Conservation (phyloP, 2,797 vertebrate species). For the Rallus crepitans region DNA sequence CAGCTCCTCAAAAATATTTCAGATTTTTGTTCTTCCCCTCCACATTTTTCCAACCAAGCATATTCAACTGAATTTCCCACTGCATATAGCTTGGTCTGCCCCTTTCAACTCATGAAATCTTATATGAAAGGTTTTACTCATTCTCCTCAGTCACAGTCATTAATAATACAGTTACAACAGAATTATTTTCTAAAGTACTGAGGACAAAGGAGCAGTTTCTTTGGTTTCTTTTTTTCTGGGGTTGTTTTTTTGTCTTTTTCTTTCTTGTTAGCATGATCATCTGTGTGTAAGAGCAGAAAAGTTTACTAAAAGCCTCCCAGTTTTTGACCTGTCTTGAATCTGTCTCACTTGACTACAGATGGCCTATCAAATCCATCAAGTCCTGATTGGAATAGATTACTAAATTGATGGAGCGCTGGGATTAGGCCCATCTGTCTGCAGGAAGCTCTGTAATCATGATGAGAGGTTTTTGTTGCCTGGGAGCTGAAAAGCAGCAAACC, state of each 20-base stretch:
- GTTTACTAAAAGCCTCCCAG: conserved; percentile 3
- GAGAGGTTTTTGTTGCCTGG: conserved; percentile 67
- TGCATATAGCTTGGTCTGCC: background rate
- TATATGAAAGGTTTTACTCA: background rate
- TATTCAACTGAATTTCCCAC: background rate
- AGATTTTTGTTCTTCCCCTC: background rate
- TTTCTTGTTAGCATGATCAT: background rate
- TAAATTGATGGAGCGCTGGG: conserved; percentile 66
- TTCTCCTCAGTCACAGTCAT: background rate
- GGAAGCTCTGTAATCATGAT: conserved; percentile 68
- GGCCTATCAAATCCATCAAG: conserved; percentile 74
- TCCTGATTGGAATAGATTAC: conserved; percentile 76
- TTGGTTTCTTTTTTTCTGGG: background rate
- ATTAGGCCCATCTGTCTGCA: conserved; percentile 72
- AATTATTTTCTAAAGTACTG: background rate
- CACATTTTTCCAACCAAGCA: rapidly evolving
- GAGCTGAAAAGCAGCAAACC: conserved; percentile 60
- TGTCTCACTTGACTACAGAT: conserved; percentile 64
- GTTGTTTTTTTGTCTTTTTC: background rate
- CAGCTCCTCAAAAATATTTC: background rate
- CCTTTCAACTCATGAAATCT: background rate
- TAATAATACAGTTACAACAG: background rate
- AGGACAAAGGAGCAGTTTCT: background rate
- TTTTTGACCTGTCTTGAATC: conserved; percentile 56
- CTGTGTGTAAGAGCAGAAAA: conserved; percentile 4